These are phyloP conservation scores for Emydocephalus ijimae DNA, from an alignment of 2,113 vertebrate genomes.

Conservation along the genomic window DNA sequence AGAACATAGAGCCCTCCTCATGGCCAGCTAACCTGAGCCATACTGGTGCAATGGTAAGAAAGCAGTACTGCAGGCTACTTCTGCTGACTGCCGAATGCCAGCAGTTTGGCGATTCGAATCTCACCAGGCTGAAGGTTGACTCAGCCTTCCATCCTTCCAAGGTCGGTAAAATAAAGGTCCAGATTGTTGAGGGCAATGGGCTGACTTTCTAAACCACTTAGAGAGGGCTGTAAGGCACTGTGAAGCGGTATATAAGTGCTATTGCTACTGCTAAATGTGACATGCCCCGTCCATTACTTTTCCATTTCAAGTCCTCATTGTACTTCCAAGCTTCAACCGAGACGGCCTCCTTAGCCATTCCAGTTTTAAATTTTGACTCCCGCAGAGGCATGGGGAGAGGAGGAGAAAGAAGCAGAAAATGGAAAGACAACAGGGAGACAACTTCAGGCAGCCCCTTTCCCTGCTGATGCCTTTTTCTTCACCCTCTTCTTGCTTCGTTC, in stretches of 20 bases:
- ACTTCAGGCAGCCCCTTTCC: constrained; percentile 35
- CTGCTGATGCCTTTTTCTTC: constrained; percentile 45
- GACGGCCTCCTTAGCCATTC: neutral
- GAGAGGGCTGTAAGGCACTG: too few species aligned
- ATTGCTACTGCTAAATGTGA: too few species aligned
- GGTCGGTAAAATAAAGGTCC: neutral
- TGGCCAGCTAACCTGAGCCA: neutral
- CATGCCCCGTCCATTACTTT: neutral
- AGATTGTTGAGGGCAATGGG: neutral
- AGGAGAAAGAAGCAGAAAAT: neutral
- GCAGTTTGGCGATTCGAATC: neutral
- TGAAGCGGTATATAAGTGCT: too few species aligned
- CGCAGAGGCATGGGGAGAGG: neutral
- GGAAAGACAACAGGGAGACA: neutral
- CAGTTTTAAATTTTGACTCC: neutral
- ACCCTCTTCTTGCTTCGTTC: constrained; percentile 60
- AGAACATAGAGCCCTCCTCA: neutral
- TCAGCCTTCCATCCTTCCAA: too few species aligned
- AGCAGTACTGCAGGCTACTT: too few species aligned
- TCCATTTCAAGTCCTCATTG: neutral
- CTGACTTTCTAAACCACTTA: neutral
- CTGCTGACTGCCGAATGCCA: too few species aligned
- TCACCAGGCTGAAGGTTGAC: neutral
- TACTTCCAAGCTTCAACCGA: neutral
- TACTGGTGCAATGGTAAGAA: too few species aligned